Conservation (phyloP, 1,140 invertebrate species). For the Trichonephila clavipes region DNA sequence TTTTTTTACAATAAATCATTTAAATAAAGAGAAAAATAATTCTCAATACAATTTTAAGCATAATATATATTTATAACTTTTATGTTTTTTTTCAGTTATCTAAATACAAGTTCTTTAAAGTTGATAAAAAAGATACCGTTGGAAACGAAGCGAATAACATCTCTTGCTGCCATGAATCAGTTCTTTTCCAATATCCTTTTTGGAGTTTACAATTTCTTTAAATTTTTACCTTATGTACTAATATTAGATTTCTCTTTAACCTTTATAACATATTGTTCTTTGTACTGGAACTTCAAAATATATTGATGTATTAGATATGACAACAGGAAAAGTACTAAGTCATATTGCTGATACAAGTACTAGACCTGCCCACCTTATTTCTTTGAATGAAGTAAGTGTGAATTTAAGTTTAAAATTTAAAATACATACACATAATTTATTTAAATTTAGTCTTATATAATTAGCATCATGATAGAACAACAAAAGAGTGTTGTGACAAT, state of each 20-base stretch:
- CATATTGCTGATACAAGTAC: slow-evolving; percentile 79
- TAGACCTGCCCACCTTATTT: slow-evolving; percentile 79
- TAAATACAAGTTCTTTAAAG: slow-evolving; percentile 80
- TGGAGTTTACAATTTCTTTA: background rate
- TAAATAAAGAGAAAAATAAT: too few relatives aligned
- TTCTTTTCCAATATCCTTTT: slow-evolving; percentile 81
- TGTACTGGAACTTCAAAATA: slow-evolving; percentile 80
- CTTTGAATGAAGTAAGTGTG: slow-evolving; percentile 80
- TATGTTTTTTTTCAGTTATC: slow-evolving; percentile 78
- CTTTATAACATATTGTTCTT: slow-evolving; percentile 79
- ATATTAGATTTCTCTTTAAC: slow-evolving; percentile 65
- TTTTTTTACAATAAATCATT: too few relatives aligned
- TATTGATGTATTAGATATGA: slow-evolving; percentile 81
- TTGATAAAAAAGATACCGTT: slow-evolving; percentile 79
- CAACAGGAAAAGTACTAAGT: slow-evolving; percentile 79
- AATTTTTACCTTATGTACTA: background rate
- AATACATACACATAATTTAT: too few relatives aligned
- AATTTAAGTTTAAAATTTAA: background rate
- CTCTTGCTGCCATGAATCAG: slow-evolving; percentile 80
- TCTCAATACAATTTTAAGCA: too few relatives aligned
- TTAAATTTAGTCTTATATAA: too few relatives aligned
- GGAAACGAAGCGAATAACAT: slow-evolving; percentile 79
- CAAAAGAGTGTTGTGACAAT: too few relatives aligned
- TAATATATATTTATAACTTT: too few relatives aligned
- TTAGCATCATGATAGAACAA: too few relatives aligned